Conservation (phyloP, 2,797 vertebrate species). For the Bothrops alternatus region DNA sequence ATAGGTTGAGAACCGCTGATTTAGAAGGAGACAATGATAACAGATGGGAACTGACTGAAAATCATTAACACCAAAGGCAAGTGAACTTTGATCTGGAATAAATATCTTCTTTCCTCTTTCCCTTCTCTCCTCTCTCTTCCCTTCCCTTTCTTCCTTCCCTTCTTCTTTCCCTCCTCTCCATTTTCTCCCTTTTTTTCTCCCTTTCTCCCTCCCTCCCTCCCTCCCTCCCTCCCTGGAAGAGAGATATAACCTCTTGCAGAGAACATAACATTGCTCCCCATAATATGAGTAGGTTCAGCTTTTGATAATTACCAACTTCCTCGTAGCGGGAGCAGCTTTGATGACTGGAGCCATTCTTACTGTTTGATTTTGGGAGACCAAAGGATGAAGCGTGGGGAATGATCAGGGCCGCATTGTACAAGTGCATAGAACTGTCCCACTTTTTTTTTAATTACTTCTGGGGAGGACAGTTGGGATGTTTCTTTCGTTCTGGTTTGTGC, state of each 20-base stretch:
- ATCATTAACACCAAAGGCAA: not conserved
- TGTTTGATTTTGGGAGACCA: not conserved
- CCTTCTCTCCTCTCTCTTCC: too few relatives aligned
- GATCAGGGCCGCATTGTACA: not conserved
- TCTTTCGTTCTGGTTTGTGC: not conserved
- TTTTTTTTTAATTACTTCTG: not conserved
- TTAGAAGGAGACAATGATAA: not conserved
- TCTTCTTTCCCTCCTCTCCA: too few relatives aligned
- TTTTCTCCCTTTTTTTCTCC: too few relatives aligned
- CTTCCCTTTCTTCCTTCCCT: too few relatives aligned
- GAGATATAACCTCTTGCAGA: not conserved
- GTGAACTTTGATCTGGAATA: not conserved
- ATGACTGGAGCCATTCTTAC: not conserved
- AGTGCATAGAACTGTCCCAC: not conserved
- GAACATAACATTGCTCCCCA: not conserved
- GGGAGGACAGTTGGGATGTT: not conserved
- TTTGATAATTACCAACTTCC: not conserved
- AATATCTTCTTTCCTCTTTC: not conserved
- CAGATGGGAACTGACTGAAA: not conserved
- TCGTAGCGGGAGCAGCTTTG: not conserved
- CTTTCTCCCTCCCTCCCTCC: too few relatives aligned
- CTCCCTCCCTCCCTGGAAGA: not conserved
- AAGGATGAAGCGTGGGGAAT: not conserved
- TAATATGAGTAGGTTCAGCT: not conserved
- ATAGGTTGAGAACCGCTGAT: too few relatives aligned